A percentile compares a stretch with the other conserved stretches of the same genome.
These are phyloP conservation scores for Epizoanthus rinbou DNA, from an alignment of 92 coral and sea anemone species.

Conservation along the genomic window DNA sequence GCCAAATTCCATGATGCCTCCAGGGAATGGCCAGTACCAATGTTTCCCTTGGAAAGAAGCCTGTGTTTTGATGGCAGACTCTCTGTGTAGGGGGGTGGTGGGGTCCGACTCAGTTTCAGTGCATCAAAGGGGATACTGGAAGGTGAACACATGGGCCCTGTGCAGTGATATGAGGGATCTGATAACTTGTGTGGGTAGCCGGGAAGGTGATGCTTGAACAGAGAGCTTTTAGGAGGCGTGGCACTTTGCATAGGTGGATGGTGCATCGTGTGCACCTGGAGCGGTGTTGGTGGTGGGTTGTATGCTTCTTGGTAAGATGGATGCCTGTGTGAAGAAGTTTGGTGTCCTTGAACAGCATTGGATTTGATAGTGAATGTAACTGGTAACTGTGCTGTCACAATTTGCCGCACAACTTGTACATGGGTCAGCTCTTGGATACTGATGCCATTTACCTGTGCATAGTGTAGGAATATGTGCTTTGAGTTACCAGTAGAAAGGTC, in stretches of 20 bases:
- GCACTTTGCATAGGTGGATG: slow-evolving; percentile 30
- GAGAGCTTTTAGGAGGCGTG: slow-evolving; percentile 56
- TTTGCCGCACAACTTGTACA: slow-evolving; percentile 67
- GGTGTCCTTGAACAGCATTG: neutral
- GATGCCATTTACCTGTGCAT: slow-evolving; percentile 47
- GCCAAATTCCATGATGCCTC: neutral
- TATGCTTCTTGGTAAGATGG: neutral
- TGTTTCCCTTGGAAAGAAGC: slow-evolving; percentile 49
- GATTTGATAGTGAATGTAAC: slow-evolving; percentile 48
- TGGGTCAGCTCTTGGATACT: slow-evolving; percentile 52
- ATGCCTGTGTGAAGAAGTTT: neutral
- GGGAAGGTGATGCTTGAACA: slow-evolving; percentile 40
- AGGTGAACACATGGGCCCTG: slow-evolving; percentile 38
- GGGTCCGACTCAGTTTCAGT: slow-evolving; percentile 51
- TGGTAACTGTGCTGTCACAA: slow-evolving; percentile 59
- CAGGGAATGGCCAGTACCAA: neutral
- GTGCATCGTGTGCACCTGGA: slow-evolving; percentile 43
- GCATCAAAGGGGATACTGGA: slow-evolving; percentile 56
- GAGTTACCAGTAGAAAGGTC: neutral
- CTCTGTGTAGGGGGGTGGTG: slow-evolving; percentile 83
- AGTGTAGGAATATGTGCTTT: neutral
- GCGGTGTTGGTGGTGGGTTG: slow-evolving; percentile 55
- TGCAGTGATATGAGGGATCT: neutral
- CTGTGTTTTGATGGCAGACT: slow-evolving; percentile 63
- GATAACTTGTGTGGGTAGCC: slow-evolving; percentile 30